Evolutionary conservation across 2,888 invertebrate species (phyloP).

Genomic region (Pseudococcus jackbeardsleyi): DNA sequence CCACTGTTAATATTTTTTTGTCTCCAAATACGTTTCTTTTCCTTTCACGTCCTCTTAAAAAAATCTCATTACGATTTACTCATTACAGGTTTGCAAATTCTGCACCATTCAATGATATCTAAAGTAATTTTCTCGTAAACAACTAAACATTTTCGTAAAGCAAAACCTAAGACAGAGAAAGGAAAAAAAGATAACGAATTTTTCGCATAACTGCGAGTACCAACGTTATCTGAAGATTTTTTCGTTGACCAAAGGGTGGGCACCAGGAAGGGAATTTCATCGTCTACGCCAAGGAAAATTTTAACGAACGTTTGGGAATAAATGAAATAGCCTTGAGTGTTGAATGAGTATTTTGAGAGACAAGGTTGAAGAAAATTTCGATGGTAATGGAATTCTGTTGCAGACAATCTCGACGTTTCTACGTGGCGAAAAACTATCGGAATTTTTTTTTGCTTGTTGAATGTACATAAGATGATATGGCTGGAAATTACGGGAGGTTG

Average conservation of each 20-base stretch:
- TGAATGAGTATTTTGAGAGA: neutral
- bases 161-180: neutral
- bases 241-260: neutral
- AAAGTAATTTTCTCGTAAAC: neutral
- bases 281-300: neutral
- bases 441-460: constrained; percentile 2
- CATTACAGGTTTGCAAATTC: neutral
- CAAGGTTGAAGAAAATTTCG: constrained; percentile 7
- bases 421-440: neutral
- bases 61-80: neutral
- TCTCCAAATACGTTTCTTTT: neutral
- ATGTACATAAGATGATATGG: neutral
- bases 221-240: constrained; percentile 6
- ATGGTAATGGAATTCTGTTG: neutral
- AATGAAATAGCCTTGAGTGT: constrained; percentile 3
- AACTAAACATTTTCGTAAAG: neutral
- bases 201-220: neutral
- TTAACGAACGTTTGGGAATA: constrained; percentile 17
- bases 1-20: no score
- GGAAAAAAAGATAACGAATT: neutral
- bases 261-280: neutral
- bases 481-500: neutral
- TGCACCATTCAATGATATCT: neutral
- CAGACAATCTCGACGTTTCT: neutral
- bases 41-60: neutral